Base-by-base conservation (phyloP, 2,113 vertebrate species). In the mouse (Mus musculus) region DNA sequence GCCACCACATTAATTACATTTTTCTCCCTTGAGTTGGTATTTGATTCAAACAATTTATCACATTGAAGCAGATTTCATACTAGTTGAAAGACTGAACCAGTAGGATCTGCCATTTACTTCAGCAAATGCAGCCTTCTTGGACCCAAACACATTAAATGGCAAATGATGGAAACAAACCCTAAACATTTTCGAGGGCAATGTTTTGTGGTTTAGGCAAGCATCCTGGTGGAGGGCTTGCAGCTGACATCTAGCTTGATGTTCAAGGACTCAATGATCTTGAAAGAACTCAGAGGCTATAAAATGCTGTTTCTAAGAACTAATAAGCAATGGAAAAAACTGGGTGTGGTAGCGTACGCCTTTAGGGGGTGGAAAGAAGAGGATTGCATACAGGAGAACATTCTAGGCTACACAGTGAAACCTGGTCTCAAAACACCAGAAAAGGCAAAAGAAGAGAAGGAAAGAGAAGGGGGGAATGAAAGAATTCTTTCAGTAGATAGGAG, bases 11-110 rank as follows among this genome's bases (percentile, higher is more conserved):
- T 88, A 89, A 94, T 67, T 82, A 39, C 36, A 91, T 61, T 88
- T 73, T 95, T 63, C 65, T 87, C 96, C 63, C 46, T 89, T 85
- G 71, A 93, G 59, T 7, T 56, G 54, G 49, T 87, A 22, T 17
- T 92, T 65, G 42, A 75, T 3, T 84, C 12, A 72, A 5, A 72
- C 28, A 77, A 24, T 89, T 89, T 67, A 85, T 46, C 42, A 71
- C 36, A 71, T 42, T 26, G 16, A 20, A 78, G 33, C 19, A 39
- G 65, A 46, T 16, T 59, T 73, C 13, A 22, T 52, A 30, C 2
- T 39, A 14, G 46, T 65, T 7, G 28, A n/a, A 80, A 72, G 30
- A 81, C n/a, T 63, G 28, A n/a, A 19, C 12, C n/a, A 19, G 13
- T 6, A 14, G 4, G 42, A 8, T 65, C 42, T 54, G 10, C 75